These are phyloP conservation scores for Brachionus angularis DNA, from an alignment of 1,140 invertebrate genomes.

Conservation along the genomic window DNA sequence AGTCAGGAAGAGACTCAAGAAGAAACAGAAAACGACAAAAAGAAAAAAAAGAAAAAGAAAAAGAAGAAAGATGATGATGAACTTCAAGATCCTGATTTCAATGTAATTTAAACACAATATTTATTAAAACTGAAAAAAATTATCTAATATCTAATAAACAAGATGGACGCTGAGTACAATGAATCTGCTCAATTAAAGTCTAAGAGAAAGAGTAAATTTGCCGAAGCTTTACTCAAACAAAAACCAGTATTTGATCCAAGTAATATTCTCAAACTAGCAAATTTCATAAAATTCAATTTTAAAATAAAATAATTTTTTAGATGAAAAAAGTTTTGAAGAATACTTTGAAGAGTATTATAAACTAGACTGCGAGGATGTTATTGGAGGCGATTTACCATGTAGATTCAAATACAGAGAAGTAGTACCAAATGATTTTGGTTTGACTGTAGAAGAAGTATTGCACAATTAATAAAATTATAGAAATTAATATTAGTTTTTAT, in stretches of 20 bases:
- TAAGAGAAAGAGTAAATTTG: constrained; percentile 65
- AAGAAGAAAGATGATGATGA: constrained; percentile 47
- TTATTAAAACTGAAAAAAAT: background rate
- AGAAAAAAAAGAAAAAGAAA: constrained; percentile 44
- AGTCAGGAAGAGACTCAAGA: constrained; percentile 57
- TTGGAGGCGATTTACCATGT: constrained; percentile 77
- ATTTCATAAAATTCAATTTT: constrained; percentile 42
- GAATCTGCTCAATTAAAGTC: constrained; percentile 53
- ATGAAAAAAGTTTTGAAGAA: constrained; percentile 72
- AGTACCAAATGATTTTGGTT: constrained; percentile 74
- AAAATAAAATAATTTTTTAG: too few species aligned
- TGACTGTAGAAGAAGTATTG: constrained; percentile 77
- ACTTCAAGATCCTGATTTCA: constrained; percentile 73
- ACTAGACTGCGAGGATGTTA: constrained; percentile 87
- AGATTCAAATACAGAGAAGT: constrained; percentile 78
- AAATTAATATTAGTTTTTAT: constrained; percentile 4
- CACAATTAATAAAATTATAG: constrained; percentile 2
- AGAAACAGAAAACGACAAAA: constrained; percentile 49
- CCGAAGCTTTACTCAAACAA: constrained; percentile 65
- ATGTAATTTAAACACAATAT: constrained; percentile 60
- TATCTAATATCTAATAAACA: constrained; percentile 49
- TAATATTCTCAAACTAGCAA: constrained; percentile 44
- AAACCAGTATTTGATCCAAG: constrained; percentile 79
- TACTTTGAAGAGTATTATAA: constrained; percentile 91
- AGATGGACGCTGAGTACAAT: constrained; percentile 85